Evolutionary conservation across 2,888 invertebrate species (phyloP).

Genomic region (Malacosoma neustria): DNA sequence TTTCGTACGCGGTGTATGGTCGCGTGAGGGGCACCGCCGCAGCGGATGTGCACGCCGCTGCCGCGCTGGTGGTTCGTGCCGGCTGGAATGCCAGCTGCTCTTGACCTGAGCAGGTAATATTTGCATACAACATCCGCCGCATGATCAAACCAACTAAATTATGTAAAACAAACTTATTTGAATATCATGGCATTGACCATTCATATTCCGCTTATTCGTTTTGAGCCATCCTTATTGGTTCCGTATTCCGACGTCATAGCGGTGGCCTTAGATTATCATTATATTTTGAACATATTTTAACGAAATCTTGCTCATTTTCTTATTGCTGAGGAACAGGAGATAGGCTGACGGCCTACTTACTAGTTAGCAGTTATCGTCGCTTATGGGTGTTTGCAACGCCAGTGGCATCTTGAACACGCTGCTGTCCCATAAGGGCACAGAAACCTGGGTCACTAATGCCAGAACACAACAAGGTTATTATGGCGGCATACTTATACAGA

Average conservation of each 20-base stretch:
- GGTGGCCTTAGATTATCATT: too few relatives aligned
- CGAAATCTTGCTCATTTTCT: too few relatives aligned
- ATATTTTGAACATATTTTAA: too few relatives aligned
- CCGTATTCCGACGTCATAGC: conserved; percentile 26
- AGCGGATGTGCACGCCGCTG: conserved; percentile 71
- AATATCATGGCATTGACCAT: conserved; percentile 4
- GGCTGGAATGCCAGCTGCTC: conserved; percentile 73
- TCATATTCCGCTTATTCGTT: conserved; percentile 8
- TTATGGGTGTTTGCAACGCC: too few relatives aligned
- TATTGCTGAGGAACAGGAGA: too few relatives aligned
- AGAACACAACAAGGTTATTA: too few relatives aligned
- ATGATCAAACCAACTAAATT: conserved; percentile 8
- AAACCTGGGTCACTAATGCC: too few relatives aligned
- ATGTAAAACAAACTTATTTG: background rate
- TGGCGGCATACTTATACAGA: too few relatives aligned
- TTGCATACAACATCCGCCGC: conserved; percentile 10
- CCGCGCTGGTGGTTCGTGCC: conserved; percentile 58
- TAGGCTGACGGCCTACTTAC: too few relatives aligned
- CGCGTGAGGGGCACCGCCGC: conserved; percentile 36
- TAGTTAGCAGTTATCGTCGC: too few relatives aligned
- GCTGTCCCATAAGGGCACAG: too few relatives aligned
- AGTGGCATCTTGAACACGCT: too few relatives aligned
- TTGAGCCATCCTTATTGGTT: conserved; percentile 19
- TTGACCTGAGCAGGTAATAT: conserved; percentile 68
- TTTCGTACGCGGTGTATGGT: conserved; percentile 28